Conservation (phyloP, 2,888 invertebrate genomes). For the Ichneumon xanthorius region DNA sequence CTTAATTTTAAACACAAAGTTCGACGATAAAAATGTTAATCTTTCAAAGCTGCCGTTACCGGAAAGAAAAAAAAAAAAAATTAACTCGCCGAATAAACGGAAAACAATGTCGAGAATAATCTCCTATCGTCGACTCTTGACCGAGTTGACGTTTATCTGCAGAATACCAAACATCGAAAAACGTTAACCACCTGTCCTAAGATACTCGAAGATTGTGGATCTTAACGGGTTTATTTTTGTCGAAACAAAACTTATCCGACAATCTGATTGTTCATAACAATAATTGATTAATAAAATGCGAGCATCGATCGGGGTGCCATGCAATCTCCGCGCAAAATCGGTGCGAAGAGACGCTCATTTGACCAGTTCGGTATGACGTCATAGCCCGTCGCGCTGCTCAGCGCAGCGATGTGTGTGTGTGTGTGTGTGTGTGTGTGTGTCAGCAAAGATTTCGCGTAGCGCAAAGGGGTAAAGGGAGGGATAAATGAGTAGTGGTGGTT, state of each 20-base stretch:
- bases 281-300: not conserved
- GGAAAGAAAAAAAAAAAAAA: too few species aligned
- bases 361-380: conserved; percentile 57
- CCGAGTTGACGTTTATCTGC: not conserved
- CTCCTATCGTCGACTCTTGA: not conserved
- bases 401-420: not conserved
- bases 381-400: conserved; percentile 53
- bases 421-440: not conserved
- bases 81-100: not conserved
- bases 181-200: not conserved
- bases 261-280: not conserved
- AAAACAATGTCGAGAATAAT: not conserved
- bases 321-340: not conserved
- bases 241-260: not conserved
- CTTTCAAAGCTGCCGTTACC: too few species aligned
- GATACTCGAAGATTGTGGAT: not conserved
- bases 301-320: not conserved
- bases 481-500: conserved; percentile 44
- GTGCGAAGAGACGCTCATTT: conserved; percentile 7
- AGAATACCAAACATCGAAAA: not conserved
- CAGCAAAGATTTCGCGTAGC: conserved; percentile 27
- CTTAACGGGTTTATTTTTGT: not conserved
- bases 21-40: not conserved
- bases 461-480: not conserved
- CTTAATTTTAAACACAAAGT: not conserved